Conservation (phyloP, 2,797 vertebrate genomes). For the Threskiornis aethiopicus region DNA sequence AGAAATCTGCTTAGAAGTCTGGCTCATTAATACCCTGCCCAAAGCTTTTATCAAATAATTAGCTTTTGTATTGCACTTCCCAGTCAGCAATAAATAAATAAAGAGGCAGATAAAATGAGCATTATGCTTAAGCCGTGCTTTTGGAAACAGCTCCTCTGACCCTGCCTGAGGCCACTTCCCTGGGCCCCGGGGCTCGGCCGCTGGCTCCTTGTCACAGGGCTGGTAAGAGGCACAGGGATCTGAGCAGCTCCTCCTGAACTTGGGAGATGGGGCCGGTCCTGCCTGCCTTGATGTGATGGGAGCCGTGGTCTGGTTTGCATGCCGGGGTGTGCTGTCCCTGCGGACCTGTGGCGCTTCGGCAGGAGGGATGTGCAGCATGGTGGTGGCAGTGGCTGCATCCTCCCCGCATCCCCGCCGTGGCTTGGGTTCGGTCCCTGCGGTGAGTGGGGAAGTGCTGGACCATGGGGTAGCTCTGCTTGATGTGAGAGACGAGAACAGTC, state of each 20-base stretch:
- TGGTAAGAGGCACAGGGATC: neutral
- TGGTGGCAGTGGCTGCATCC: neutral
- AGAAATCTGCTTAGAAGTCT: constrained; percentile 13
- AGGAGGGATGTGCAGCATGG: fast-evolving
- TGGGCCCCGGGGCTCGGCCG: fast-evolving
- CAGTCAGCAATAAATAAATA: constrained; percentile 29
- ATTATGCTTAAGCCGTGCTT: neutral
- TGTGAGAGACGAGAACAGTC: neutral
- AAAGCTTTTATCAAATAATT: constrained; percentile 39
- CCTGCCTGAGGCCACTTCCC: neutral
- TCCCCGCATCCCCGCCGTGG: fast-evolving
- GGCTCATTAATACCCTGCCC: neutral
- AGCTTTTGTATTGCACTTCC: constrained; percentile 5
- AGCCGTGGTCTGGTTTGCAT: fast-evolving
- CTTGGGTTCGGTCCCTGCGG: fast-evolving
- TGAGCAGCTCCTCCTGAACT: neutral
- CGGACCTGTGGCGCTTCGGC: fast-evolving
- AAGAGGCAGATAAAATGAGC: neutral
- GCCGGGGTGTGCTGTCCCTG: neutral
- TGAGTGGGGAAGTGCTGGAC: neutral
- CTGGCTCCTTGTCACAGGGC: neutral
- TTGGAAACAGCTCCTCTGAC: neutral
- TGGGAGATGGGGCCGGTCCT: neutral
- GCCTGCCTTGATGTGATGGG: neutral
- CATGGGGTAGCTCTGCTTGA: neutral